Evolutionary conservation across 37 sponge, comb jelly and placozoan genomes (phyloP), one percentile per base, ranked within the genome.

Genomic region (Spongia lamella): DNA sequence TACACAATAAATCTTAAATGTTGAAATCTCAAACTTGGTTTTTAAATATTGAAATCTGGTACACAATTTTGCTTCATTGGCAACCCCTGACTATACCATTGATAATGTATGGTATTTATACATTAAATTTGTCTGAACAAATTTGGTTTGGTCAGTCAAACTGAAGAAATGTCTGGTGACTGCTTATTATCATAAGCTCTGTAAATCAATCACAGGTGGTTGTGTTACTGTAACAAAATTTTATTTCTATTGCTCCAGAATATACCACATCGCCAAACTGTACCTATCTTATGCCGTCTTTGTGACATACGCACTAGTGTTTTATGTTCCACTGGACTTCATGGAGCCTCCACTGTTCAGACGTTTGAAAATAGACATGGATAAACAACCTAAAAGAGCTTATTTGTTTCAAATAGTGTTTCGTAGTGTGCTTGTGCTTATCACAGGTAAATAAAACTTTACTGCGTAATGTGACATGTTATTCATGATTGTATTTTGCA

Each of bases 281-380:
- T 90, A 58, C 67, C 77, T 68, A 39, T 67, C 76, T 37, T 76
- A 66, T 25, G 79, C 73, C 62, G 81, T 90, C 15, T 86, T 86
- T 66, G 70, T 82, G n/a, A 53, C 86, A 1, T 85, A 67, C 47
- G 52, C 70, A 43, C 49, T 90, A n/a, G 87, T 86, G 70, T 90
- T 90, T 65, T 90, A 90, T 77, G 91, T 90, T 19, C 91, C 91
- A 26, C 75, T 84, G 85, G 85, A 89, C 73, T 77, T 89, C 72
- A 51, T 89, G 59, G 90, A 89, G 66, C 77, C 78, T 1, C 68
- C 70, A 3, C 20, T 89, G 20, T 67, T 60, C 29, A 38, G 52
- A 39, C 7, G 26, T 1, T 0, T 88, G 32, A 76, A 68, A 16
- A n/a, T 86, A 33, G 56, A 73, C 43, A 31, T 38, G n/a, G 66